Evolutionary conservation across 2,888 invertebrate species (phyloP), one percentile per base, ranked within the genome.

Genomic region (Melipona beecheii): DNA sequence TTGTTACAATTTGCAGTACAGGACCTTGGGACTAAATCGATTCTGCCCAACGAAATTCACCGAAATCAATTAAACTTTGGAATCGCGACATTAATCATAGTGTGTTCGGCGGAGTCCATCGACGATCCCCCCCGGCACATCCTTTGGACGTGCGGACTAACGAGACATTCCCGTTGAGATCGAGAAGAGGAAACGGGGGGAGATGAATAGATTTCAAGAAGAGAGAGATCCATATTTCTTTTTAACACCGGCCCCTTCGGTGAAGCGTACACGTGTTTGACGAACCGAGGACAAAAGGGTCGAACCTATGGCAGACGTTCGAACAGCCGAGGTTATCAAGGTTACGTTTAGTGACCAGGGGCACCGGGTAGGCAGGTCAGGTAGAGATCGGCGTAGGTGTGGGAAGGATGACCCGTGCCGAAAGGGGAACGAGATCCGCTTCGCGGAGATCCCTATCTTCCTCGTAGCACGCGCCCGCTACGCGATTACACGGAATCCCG

Each of bases 381-480:
- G 87, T 79, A 87, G 85, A 85, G 19, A 31, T 24, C 19, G 19
- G 27, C 1, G 80, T 73, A 71, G 79, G 86, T 85, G 86, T 86
- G 82, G 79, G 86, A 87, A 89, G 87, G 80, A 50, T 85, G 89
- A 83, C 86, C 84, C 89, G 89, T 89, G 88, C 88, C 88, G 75
- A 65, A 65, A 54, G 54, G 43, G 62, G 83, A 81, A 71, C 83
- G 84, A 77, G 78, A 84, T 27, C 27, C 81, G 86, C 68, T 17
- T 78, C 86, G 83, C 83, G 86, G 80, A 84, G 90, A 89, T 89
- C 82, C 80, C 71, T 88, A 89, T 91, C 87, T 84, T 83, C 88
- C 84, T 82, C 87, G 78, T 83, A 87, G 91, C 91, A 88, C 91
- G 90, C 88, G 89, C 88, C 90, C 69, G 82, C 87, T 85, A 72